phyloP scores from a whole-genome alignment of 2,797 vertebrate species.

The Sciurus carolinensis region DNA sequence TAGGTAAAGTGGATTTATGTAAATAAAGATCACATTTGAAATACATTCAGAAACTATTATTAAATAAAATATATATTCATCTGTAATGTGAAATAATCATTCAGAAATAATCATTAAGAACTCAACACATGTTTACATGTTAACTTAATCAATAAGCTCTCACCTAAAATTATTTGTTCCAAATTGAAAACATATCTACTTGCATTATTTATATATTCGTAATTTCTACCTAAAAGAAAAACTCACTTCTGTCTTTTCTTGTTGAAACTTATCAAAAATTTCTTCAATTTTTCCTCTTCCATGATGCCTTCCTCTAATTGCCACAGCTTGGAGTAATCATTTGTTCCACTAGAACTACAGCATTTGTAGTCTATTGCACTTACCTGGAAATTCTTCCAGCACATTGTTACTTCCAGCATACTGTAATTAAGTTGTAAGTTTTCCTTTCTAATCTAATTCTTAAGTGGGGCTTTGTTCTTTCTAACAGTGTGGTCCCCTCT shows the following conservation, averaged over 20 bases:
- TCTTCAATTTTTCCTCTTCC: neutral
- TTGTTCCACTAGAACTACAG: neutral
- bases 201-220: constrained; percentile 1
- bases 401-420: neutral
- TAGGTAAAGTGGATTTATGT: constrained; percentile 25
- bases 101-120: neutral
- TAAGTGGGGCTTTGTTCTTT: neutral
- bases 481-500: neutral
- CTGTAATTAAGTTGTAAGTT: neutral
- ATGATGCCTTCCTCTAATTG: neutral
- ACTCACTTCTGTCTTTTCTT: neutral
- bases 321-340: neutral
- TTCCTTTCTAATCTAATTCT: neutral
- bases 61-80: constrained; percentile 29
- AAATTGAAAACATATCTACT: neutral
- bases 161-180: neutral
- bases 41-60: constrained; percentile 27
- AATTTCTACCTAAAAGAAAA: constrained; percentile 18
- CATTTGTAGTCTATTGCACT: neutral
- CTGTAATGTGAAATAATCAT: constrained; percentile 5
- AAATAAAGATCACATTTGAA: constrained; percentile 54
- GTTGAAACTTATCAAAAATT: neutral
- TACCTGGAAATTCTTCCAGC: neutral
- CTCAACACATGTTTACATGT: neutral
- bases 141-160: neutral